Conservation (phyloP, 2,888 invertebrate species). For the Cheilosia impressa region DNA sequence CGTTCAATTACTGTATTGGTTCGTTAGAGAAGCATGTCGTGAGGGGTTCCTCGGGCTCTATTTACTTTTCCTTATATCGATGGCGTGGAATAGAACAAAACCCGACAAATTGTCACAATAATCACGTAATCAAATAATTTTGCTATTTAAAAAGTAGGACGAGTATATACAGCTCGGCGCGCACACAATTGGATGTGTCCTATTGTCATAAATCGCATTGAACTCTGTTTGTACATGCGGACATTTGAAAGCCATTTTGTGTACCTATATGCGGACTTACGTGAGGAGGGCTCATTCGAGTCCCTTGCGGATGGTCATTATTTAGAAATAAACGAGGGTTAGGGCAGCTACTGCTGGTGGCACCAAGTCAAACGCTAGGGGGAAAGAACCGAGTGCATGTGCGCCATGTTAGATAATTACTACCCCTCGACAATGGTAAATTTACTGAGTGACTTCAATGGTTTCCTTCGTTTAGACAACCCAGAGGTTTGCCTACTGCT, state of each 20-base stretch:
- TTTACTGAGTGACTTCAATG: conserved; percentile 35
- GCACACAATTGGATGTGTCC: conserved; percentile 35
- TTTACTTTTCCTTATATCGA: conserved; percentile 23
- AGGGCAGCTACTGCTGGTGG: conserved; percentile 52
- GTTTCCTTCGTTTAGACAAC: conserved; percentile 12
- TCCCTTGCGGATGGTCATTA: conserved; percentile 54
- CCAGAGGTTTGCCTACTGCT: conserved; percentile 24
- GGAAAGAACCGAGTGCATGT: conserved; percentile 24
- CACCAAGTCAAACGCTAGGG: conserved; percentile 55
- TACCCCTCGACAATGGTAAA: conserved; percentile 40
- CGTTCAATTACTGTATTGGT: conserved; percentile 38
- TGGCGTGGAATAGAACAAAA: conserved; percentile 33
- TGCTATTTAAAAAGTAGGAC: conserved; percentile 50
- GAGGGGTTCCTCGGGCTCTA: conserved; percentile 8
- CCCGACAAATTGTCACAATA: conserved; percentile 57
- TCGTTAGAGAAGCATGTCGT: conserved; percentile 26
- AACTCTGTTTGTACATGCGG: too few species aligned
- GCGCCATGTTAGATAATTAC: conserved; percentile 73
- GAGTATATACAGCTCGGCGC: not conserved
- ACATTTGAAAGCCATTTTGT: conserved; percentile 3
- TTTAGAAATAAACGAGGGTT: conserved; percentile 47
- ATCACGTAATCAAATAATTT: conserved; percentile 70
- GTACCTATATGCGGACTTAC: conserved; percentile 19
- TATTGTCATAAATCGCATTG: conserved; percentile 1
- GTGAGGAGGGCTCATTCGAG: conserved; percentile 50